Conservation (phyloP, 2,888 invertebrate species). For the Bugulina stolonifera region DNA sequence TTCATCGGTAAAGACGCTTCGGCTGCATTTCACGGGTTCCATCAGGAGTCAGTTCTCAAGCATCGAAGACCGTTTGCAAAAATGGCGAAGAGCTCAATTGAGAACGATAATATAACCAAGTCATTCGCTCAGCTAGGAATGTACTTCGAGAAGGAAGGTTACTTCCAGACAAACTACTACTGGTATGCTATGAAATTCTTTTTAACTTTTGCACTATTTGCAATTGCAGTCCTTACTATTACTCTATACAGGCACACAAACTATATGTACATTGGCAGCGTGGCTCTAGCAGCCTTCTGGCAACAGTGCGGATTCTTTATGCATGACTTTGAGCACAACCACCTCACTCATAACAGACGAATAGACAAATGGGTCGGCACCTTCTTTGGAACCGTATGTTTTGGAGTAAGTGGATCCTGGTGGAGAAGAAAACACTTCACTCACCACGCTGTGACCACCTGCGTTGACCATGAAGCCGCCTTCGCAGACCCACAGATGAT, state of each 20-base stretch:
- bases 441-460: slow-evolving; percentile 28
- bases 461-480: slow-evolving; percentile 25
- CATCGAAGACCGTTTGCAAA: slow-evolving; percentile 28
- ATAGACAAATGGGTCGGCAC: slow-evolving; percentile 28
- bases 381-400: slow-evolving; percentile 28
- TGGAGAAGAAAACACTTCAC: slow-evolving; percentile 31
- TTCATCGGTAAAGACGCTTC: slow-evolving; percentile 30
- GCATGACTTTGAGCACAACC: slow-evolving; percentile 31
- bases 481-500: slow-evolving; percentile 30
- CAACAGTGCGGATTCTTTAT: slow-evolving; percentile 31
- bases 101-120: slow-evolving; percentile 26
- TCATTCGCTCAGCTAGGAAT: slow-evolving; percentile 26
- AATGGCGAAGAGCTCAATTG: background rate
- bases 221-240: background rate
- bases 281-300: slow-evolving; percentile 29
- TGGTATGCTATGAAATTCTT: slow-evolving; percentile 30
- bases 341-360: slow-evolving; percentile 26
- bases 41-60: slow-evolving; percentile 28
- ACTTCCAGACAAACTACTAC: slow-evolving; percentile 27
- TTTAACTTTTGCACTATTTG: slow-evolving; percentile 26
- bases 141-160: slow-evolving; percentile 29
- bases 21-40: slow-evolving; percentile 29
- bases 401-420: slow-evolving; percentile 29
- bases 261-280: slow-evolving; percentile 22
- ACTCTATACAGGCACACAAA: background rate